Conservation (phyloP, 2,888 invertebrate species). For the Creontiades dilutus region DNA sequence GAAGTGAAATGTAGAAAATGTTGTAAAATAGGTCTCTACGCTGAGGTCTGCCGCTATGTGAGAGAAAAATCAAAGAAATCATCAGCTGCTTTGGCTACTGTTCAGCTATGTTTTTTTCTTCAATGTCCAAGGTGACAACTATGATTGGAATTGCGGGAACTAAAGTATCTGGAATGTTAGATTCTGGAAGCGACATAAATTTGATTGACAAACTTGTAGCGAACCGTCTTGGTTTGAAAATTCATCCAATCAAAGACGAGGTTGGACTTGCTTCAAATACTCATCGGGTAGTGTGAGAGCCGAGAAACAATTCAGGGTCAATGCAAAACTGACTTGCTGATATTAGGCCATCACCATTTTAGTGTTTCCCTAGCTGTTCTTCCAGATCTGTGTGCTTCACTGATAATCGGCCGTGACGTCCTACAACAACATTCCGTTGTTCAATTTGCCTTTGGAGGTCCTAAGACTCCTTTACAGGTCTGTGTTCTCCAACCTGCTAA, state of each 20-base stretch:
- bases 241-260: too few species aligned
- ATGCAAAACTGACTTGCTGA: not conserved
- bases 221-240: too few species aligned
- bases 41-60: not conserved
- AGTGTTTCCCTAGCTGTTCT: not conserved
- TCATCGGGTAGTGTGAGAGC: too few species aligned
- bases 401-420: slow-evolving; percentile 15
- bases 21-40: not conserved
- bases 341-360: not conserved
- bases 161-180: not conserved
- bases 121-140: too few species aligned
- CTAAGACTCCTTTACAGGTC: not conserved
- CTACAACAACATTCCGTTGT: slow-evolving; percentile 11
- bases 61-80: not conserved
- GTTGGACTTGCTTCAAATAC: slow-evolving; percentile 1
- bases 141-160: not conserved
- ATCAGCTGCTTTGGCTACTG: too few species aligned
- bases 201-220: not conserved
- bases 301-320: not conserved
- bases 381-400: not conserved
- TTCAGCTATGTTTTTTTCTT: too few species aligned
- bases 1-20: not conserved
- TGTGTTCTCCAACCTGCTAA: not conserved
- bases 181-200: not conserved
- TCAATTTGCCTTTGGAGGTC: not conserved